phyloP scores from a whole-genome alignment of 2,797 vertebrate species.

The Steatocranus sp. region DNA sequence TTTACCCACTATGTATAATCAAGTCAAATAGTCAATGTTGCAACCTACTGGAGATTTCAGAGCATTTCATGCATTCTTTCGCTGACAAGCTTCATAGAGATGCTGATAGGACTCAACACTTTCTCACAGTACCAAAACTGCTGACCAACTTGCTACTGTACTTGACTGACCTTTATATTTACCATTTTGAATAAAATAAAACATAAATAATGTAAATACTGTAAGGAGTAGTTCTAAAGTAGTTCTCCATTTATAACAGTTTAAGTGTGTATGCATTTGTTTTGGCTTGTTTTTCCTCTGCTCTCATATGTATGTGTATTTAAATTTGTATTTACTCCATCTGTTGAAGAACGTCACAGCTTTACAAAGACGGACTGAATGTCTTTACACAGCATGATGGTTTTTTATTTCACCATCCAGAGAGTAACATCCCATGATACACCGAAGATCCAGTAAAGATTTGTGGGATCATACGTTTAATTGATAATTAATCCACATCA shows the following conservation, averaged over 20 bases:
- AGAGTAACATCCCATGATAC: conserved; percentile 41
- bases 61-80: neutral
- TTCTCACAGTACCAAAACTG: neutral
- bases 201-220: neutral
- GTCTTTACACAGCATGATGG: conserved; percentile 25
- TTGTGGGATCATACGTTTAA: conserved; percentile 65
- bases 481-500: conserved; percentile 71
- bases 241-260: neutral
- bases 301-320: conserved; percentile 4
- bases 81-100: neutral
- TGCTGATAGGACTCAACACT: neutral
- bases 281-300: neutral
- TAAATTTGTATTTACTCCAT: conserved; percentile 35
- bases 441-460: conserved; percentile 50
- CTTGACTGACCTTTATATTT: neutral
- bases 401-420: conserved; percentile 41
- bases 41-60: neutral
- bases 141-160: neutral
- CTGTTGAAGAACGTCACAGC: conserved; percentile 14
- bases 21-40: neutral
- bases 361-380: conserved; percentile 22
- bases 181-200: neutral
- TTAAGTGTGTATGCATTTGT: neutral
- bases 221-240: neutral
- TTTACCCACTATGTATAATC: neutral